Evolutionary conservation across 2,797 vertebrate species (phyloP).

Genomic region (Pelodytes ibericus): DNA sequence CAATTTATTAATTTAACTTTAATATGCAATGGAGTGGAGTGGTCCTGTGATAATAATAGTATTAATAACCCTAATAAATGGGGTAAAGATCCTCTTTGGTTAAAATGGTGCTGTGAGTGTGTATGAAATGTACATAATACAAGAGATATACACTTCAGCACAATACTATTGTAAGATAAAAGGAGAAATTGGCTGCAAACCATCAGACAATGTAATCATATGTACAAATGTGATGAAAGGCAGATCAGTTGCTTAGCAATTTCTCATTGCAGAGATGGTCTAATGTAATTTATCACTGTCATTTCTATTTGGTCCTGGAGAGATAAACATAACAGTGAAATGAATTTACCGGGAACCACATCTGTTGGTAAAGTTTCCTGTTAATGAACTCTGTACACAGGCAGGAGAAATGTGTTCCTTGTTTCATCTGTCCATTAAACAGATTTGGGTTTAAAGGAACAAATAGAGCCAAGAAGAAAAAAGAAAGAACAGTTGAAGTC

Average conservation of each 20-base stretch:
- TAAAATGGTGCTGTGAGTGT: too few species aligned
- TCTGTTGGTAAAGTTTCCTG: conserved; percentile 38
- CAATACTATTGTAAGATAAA: too few species aligned
- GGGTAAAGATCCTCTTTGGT: too few species aligned
- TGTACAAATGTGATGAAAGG: conserved; percentile 26
- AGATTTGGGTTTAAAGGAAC: conserved; percentile 5
- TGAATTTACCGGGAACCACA: conserved; percentile 38
- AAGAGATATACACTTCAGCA: too few species aligned
- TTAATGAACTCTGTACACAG: conserved; percentile 28
- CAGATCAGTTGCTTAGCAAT: conserved; percentile 30
- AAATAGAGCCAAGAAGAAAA: too few species aligned
- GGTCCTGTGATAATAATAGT: too few species aligned
- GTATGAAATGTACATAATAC: too few species aligned
- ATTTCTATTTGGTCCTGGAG: conserved; percentile 43
- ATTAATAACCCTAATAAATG: too few species aligned
- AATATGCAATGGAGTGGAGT: too few species aligned
- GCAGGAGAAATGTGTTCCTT: conserved; percentile 13
- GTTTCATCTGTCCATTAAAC: conserved; percentile 1
- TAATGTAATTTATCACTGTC: conserved; percentile 37
- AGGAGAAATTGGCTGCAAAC: too few species aligned
- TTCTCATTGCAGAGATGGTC: conserved; percentile 18
- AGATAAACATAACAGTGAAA: conserved; percentile 27
- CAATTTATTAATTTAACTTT: too few species aligned
- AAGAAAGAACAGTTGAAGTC: too few species aligned
- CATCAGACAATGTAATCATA: conserved; percentile 14